phyloP scores from a whole-genome alignment of 2,113 vertebrate species.

The Chaetorhynchus papuensis region DNA sequence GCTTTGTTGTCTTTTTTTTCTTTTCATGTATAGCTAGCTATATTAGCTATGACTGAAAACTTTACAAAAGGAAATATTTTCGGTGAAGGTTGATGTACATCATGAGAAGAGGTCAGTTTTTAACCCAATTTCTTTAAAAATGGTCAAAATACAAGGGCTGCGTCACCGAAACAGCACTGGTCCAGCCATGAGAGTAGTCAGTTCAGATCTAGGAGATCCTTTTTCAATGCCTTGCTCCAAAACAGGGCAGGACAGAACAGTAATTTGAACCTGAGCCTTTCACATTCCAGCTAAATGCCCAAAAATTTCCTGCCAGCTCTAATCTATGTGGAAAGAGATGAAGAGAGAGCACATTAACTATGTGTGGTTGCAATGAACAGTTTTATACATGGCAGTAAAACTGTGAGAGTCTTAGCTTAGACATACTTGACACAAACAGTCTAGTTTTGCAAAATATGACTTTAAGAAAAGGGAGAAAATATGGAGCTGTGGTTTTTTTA shows the following conservation, averaged over 20 bases:
- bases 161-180: neutral
- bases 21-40: neutral
- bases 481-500: neutral
- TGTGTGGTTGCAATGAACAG: neutral
- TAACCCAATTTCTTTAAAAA: neutral
- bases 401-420: constrained; percentile 8
- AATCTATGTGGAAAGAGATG: neutral
- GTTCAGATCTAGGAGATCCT: neutral
- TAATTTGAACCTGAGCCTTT: constrained; percentile 32
- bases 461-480: neutral
- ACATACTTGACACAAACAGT: neutral
- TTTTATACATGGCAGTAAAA: constrained; percentile 33
- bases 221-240: neutral
- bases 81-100: neutral
- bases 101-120: neutral
- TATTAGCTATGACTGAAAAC: neutral
- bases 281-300: constrained; percentile 28
- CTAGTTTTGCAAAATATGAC: neutral
- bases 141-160: neutral
- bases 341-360: neutral
- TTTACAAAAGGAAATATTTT: neutral
- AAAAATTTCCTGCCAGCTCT: constrained; percentile 19
- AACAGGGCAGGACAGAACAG: neutral
- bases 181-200: neutral
- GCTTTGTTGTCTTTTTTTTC: neutral